A percentile compares a stretch with the other conserved stretches of the same genome.
Evolutionary conservation across 2,797 vertebrate species (phyloP).

Genomic region (Harpagifer antarcticus): DNA sequence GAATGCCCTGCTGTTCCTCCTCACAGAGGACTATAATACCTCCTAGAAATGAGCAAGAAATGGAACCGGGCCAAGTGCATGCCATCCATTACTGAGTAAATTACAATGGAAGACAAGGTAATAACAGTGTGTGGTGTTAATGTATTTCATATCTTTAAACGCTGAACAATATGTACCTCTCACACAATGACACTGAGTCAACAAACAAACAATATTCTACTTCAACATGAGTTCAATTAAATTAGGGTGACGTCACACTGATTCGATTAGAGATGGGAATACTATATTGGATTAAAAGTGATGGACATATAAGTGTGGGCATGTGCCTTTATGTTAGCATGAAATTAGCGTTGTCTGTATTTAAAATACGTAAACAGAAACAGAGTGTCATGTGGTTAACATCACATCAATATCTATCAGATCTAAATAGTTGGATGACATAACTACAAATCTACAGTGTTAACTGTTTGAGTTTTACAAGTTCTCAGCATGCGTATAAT

Average conservation of each 20-base stretch:
- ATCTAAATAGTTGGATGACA: slow-evolving; percentile 24
- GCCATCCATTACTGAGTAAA: slow-evolving; percentile 69
- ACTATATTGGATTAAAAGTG: slow-evolving; percentile 64
- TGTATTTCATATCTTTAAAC: slow-evolving; percentile 57
- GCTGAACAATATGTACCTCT: slow-evolving; percentile 62
- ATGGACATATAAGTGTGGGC: slow-evolving; percentile 38
- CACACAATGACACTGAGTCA: slow-evolving; percentile 54
- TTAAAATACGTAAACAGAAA: slow-evolving; percentile 30
- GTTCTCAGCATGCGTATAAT: slow-evolving; percentile 10
- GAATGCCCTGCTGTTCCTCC: slow-evolving; percentile 38
- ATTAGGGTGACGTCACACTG: slow-evolving; percentile 73
- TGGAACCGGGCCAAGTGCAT: slow-evolving; percentile 60
- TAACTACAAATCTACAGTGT: background rate
- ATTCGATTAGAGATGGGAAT: slow-evolving; percentile 71
- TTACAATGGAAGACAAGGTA: slow-evolving; percentile 54
- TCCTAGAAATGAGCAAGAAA: slow-evolving; percentile 20
- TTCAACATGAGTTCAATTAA: slow-evolving; percentile 55
- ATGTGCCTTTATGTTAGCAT: slow-evolving; percentile 55
- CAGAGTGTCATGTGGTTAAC: background rate
- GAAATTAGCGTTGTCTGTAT: slow-evolving; percentile 25
- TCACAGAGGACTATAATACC: slow-evolving; percentile 10
- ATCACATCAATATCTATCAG: slow-evolving; percentile 1
- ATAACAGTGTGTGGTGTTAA: slow-evolving; percentile 53
- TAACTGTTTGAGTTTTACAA: slow-evolving; percentile 4
- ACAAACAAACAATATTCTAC: slow-evolving; percentile 64